A percentile compares a stretch with the other conserved stretches of the same genome.
phyloP scores from a whole-genome alignment of 2,888 invertebrate species.

The Seira musarum region DNA sequence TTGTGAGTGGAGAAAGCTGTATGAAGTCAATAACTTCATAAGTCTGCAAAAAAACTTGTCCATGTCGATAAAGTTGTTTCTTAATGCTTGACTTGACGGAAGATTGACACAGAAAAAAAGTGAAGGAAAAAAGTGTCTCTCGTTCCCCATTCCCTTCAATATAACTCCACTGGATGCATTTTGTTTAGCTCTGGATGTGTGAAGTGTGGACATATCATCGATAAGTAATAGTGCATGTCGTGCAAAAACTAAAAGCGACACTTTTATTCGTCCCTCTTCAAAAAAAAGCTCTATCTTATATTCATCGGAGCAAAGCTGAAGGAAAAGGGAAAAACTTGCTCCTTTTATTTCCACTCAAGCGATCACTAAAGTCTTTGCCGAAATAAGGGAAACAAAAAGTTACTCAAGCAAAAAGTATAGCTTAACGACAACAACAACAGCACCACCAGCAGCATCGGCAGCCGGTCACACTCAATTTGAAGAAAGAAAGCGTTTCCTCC shows the following conservation, averaged over 20 bases:
- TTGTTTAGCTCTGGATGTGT: too few species aligned
- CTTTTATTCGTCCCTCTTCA: too few species aligned
- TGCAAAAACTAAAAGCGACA: conserved; percentile 40
- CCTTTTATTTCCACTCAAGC: not conserved
- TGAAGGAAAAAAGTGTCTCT: conserved; percentile 14
- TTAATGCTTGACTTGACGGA: conserved; percentile 28
- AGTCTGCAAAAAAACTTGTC: not conserved
- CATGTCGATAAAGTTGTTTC: conserved; percentile 6
- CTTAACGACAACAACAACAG: not conserved
- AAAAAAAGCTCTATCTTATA: too few species aligned
- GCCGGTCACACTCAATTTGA: conserved; percentile 52
- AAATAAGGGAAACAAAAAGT: not conserved
- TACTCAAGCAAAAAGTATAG: conserved; percentile 15
- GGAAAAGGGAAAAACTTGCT: not conserved
- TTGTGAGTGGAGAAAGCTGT: not conserved
- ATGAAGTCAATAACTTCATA: conserved; percentile 4
- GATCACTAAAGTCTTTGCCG: not conserved
- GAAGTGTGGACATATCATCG: conserved; percentile 37
- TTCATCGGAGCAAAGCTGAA: not conserved
- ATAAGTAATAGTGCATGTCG: conserved; percentile 55
- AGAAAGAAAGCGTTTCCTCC: conserved; percentile 25
- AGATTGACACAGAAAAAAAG: not conserved
- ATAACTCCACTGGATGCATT: too few species aligned
- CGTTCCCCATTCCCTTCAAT: not conserved
- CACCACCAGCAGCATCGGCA: not conserved